Conservation (phyloP, 2,797 vertebrate genomes). For the Linurgus olivaceus region DNA sequence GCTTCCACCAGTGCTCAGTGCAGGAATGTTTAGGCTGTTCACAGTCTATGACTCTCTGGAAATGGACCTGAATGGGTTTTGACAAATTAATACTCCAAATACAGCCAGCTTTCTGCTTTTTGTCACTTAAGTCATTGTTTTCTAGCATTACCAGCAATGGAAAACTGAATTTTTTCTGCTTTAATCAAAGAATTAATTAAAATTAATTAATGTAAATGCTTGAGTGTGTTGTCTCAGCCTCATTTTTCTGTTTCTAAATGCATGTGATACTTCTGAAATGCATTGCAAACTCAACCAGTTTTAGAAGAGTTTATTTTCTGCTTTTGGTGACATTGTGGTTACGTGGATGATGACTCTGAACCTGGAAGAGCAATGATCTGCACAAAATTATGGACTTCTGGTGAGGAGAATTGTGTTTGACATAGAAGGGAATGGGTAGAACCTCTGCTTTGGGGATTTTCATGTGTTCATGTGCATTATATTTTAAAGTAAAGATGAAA, state of each 20-base stretch:
- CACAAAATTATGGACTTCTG: not conserved
- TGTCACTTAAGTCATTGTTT: not conserved
- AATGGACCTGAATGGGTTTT: not conserved
- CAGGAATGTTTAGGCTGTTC: not conserved
- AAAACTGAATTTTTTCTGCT: not conserved
- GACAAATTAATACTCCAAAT: not conserved
- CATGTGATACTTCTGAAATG: not conserved
- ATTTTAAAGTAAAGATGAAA: not conserved
- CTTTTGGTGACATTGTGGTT: not conserved
- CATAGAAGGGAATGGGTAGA: not conserved
- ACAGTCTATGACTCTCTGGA: accelerated
- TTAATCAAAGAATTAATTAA: not conserved
- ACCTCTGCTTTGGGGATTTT: not conserved
- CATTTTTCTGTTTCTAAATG: not conserved
- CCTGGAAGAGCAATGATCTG: not conserved
- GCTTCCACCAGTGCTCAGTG: accelerated
- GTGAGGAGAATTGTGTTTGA: not conserved
- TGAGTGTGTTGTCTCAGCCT: not conserved
- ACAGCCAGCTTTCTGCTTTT: not conserved
- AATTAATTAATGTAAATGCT: slow-evolving; percentile 1
- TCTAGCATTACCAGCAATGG: not conserved
- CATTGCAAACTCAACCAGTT: accelerated
- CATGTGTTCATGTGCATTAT: not conserved
- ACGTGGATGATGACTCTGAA: not conserved
- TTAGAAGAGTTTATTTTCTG: accelerated